phyloP scores from a whole-genome alignment of 2,888 invertebrate genomes.

The Andrena dorsata region DNA sequence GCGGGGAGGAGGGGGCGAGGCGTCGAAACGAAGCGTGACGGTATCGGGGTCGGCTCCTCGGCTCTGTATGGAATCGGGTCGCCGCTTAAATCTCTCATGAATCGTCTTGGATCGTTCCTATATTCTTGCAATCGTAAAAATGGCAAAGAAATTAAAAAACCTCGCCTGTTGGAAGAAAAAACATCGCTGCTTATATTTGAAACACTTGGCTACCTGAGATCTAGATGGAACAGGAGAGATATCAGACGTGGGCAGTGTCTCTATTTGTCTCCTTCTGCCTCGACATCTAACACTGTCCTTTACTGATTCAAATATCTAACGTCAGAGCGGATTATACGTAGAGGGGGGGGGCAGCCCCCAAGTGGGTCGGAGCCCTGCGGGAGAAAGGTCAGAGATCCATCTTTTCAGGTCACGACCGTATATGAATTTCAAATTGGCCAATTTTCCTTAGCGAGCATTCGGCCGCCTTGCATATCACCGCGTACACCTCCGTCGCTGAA shows the following conservation, averaged over 20 bases:
- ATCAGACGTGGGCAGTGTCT: too few species aligned
- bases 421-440: conserved; percentile 84
- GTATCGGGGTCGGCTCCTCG: conserved; percentile 78
- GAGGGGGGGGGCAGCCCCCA: not conserved
- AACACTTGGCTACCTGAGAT: not conserved
- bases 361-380: conserved; percentile 56
- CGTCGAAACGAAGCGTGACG: conserved; percentile 78
- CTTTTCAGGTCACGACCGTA: conserved; percentile 82
- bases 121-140: not conserved
- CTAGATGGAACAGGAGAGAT: too few species aligned
- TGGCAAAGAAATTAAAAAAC: not conserved
- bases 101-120: conserved; percentile 14
- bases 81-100: conserved; percentile 51
- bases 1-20: conserved; percentile 36
- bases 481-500: conserved; percentile 11
- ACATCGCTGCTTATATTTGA: not conserved
- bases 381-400: conserved; percentile 82
- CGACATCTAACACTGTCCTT: not conserved
- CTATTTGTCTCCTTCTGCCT: too few species aligned
- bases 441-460: conserved; percentile 72
- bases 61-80: conserved; percentile 77
- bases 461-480: conserved; percentile 49
- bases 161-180: not conserved
- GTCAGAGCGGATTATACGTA: conserved; percentile 25
- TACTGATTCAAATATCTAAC: conserved; percentile 23